Conservation (phyloP, 2,888 invertebrate species). For the Pseudococcus viburni region DNA sequence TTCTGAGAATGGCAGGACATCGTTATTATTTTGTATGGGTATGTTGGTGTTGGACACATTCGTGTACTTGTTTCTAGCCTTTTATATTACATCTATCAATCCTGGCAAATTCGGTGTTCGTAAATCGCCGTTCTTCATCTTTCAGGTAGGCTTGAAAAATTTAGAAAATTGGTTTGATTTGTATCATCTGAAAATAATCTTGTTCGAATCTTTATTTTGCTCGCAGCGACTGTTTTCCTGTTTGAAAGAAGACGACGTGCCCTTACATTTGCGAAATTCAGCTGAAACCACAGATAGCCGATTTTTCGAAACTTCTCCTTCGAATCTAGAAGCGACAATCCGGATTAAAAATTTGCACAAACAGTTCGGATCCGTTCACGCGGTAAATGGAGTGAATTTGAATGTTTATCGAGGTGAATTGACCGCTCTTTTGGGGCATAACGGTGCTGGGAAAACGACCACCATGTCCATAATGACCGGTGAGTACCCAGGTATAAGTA, state of each 20-base stretch:
- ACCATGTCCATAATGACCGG: conserved; percentile 81
- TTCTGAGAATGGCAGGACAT: not conserved
- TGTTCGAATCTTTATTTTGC: not conserved
- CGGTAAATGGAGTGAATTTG: conserved; percentile 80
- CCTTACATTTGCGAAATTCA: not conserved
- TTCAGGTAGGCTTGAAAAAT: conserved; percentile 21
- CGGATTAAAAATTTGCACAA: conserved; percentile 70
- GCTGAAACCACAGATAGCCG: not conserved
- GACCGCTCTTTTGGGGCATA: conserved; percentile 88
- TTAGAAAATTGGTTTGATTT: not conserved
- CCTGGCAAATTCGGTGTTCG: conserved; percentile 57
- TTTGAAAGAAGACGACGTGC: not conserved
- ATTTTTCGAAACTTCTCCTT: conserved; percentile 68
- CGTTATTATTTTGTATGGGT: not conserved
- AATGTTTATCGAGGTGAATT: conserved; percentile 88
- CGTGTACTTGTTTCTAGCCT: conserved; percentile 15
- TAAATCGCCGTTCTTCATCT: conserved; percentile 52
- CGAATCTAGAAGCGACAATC: conserved; percentile 71
- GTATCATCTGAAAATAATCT: not conserved
- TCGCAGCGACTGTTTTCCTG: not conserved
- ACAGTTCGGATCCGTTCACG: conserved; percentile 71
- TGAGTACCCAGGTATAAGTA: conserved; percentile 67
- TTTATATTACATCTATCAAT: conserved; percentile 52
- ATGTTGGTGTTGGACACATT: conserved; percentile 59
- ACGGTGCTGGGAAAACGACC: conserved; percentile 90